phyloP scores from a whole-genome alignment of 2,888 invertebrate species.

The Tethea ocularis region DNA sequence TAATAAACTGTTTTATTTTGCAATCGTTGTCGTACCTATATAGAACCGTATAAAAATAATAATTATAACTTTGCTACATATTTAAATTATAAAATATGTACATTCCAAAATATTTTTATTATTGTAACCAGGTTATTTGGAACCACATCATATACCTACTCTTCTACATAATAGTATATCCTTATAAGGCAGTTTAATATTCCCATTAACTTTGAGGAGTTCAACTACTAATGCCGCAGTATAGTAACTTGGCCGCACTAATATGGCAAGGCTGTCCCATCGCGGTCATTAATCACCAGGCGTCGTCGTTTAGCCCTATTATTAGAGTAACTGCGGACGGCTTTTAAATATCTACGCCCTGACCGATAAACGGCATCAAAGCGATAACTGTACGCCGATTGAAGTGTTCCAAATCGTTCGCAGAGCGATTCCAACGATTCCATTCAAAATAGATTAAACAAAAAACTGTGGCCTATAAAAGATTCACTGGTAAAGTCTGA shows the following conservation, averaged over 20 bases:
- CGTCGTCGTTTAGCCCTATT: slow-evolving; percentile 47
- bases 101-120: background rate
- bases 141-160: background rate
- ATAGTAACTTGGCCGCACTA: background rate
- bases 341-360: slow-evolving; percentile 58
- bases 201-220: background rate
- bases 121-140: too few relatives aligned
- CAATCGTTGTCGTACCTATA: too few relatives aligned
- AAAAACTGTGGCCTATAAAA: slow-evolving; percentile 19
- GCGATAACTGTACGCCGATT: slow-evolving; percentile 46
- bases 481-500: background rate
- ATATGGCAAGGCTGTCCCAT: slow-evolving; percentile 20
- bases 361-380: slow-evolving; percentile 42
- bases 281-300: slow-evolving; percentile 52
- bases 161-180: background rate
- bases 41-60: too few relatives aligned
- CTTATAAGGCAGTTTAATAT: background rate
- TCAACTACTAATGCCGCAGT: background rate
- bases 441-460: slow-evolving; percentile 20
- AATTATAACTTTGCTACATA: too few relatives aligned
- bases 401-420: slow-evolving; percentile 36
- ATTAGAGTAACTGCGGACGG: slow-evolving; percentile 59
- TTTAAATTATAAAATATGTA: too few relatives aligned
- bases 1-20: too few relatives aligned
- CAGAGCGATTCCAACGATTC: slow-evolving; percentile 18